A percentile compares a stretch with the other conserved stretches of the same genome.
Evolutionary conservation across 2,888 invertebrate species (phyloP).

Genomic region (Rotaria magnacalcarata): DNA sequence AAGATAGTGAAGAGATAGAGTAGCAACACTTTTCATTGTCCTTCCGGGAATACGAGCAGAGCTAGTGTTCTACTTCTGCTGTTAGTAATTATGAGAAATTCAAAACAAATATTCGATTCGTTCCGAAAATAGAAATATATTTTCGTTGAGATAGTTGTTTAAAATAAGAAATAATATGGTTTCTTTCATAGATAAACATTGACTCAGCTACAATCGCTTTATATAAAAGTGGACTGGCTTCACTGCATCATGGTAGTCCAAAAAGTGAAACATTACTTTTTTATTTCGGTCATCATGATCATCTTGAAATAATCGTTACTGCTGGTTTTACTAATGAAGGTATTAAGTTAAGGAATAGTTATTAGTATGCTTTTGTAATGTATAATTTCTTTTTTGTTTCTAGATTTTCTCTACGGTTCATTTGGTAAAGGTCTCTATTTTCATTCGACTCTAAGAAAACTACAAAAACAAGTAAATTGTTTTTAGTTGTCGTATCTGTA

Average conservation of each 20-base stretch:
- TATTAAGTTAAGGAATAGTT: neutral
- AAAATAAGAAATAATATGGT: no score
- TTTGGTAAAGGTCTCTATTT: slow-evolving; percentile 22
- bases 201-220: neutral
- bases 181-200: neutral
- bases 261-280: slow-evolving; percentile 27
- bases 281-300: neutral
- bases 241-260: neutral
- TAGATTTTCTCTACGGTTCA: slow-evolving; percentile 15
- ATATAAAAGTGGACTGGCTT: neutral
- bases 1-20: no score
- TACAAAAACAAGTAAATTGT: neutral
- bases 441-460: neutral
- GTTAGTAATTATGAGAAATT: no score
- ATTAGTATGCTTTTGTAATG: neutral
- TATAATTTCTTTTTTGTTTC: neutral
- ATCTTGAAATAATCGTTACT: neutral
- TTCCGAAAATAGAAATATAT: no score
- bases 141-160: no score
- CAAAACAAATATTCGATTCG: no score
- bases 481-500: neutral
- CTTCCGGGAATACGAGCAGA: no score
- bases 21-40: no score
- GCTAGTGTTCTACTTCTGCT: no score
- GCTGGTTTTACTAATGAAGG: slow-evolving; percentile 34